Conservation (phyloP, 1,140 invertebrate genomes). For the Melipona quadrifasciata region DNA sequence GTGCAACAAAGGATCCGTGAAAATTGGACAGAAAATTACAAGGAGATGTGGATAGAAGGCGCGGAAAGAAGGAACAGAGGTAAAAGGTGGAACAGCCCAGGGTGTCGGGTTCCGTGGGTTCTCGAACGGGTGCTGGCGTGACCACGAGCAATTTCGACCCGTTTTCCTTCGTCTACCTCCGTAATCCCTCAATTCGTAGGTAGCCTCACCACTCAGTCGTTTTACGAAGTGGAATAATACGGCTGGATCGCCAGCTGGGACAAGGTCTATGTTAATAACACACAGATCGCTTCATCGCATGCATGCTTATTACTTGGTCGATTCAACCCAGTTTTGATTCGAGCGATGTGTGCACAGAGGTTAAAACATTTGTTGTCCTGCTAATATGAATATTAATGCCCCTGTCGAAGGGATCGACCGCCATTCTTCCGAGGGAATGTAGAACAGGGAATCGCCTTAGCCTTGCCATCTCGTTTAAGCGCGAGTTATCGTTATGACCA, state of each 20-base stretch:
- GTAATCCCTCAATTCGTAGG: constrained; percentile 51
- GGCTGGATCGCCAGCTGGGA: constrained; percentile 59
- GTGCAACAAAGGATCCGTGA: not conserved
- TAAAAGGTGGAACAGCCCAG: constrained; percentile 5
- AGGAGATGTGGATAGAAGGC: no score
- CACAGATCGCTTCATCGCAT: constrained; percentile 78
- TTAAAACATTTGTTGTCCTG: constrained; percentile 19
- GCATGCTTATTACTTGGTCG: constrained; percentile 74
- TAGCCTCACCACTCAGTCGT: constrained; percentile 50
- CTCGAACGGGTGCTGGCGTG: constrained; percentile 69
- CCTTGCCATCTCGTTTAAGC: constrained; percentile 23
- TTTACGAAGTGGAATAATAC: constrained; percentile 52
- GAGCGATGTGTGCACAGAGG: constrained; percentile 49
- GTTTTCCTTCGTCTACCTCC: constrained; percentile 56
- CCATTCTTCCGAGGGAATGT: constrained; percentile 70
- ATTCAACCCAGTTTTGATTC: constrained; percentile 69
- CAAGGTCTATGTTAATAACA: constrained; percentile 81
- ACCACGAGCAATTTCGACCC: constrained; percentile 75
- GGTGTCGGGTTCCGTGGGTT: not conserved
- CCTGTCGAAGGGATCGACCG: constrained; percentile 53
- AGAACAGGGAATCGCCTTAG: constrained; percentile 52
- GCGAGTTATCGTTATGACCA: not conserved
- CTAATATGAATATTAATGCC: constrained; percentile 74
- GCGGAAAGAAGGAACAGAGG: not conserved
- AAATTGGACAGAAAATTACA: not conserved